Base-by-base conservation (phyloP, 2,888 invertebrate species). In the Byasa hedistus region DNA sequence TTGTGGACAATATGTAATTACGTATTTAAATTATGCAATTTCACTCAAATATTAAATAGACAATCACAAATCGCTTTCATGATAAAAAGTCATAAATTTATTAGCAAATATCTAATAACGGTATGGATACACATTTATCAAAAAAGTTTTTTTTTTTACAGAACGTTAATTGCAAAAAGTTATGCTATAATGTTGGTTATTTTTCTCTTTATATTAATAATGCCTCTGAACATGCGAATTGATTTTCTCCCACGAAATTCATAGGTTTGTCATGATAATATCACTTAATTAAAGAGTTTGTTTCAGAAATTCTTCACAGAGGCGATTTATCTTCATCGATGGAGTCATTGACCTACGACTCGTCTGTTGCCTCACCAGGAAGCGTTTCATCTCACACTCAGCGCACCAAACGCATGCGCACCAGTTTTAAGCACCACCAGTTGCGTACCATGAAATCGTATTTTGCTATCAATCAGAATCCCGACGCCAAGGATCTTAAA, bases 381-480 rank as follows among this genome's bases (percentile, higher is more conserved):
- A 94, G 94, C 68, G 94, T 94, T 21, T 84, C 88, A 0, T 87
- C 91, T 51, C 92, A 91, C 89, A 82, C 92, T 73, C 86, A 95
- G 92, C 85, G 98, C 69, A 97, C 97, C 68, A 99, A 99, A 87
- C 94, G 99, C 67, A 99, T 99, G 97, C 93, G 99, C 66, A 99
- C 99, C 61, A 99, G 98, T 74, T 99, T 99, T 93, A 99, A 99
- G 85, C 99, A 99, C 86, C 98, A 99, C 85, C 99, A 99, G 86
- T 94, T 99, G 70, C 93, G 99, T 69, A 98, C 99, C 63, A 99
- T 99, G 99, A 99, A 99, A 90, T 97, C 98, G 56, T 99, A 99
- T 87, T 99, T 99, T 86, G 96, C 98, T 61, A 96, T 99, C 81
- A 99, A 99, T 92, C 99, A 99, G 91, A 99, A 99, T 89, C 99